Evolutionary conservation across 2,888 invertebrate genomes (phyloP).

Genomic region (Sericinus montela): DNA sequence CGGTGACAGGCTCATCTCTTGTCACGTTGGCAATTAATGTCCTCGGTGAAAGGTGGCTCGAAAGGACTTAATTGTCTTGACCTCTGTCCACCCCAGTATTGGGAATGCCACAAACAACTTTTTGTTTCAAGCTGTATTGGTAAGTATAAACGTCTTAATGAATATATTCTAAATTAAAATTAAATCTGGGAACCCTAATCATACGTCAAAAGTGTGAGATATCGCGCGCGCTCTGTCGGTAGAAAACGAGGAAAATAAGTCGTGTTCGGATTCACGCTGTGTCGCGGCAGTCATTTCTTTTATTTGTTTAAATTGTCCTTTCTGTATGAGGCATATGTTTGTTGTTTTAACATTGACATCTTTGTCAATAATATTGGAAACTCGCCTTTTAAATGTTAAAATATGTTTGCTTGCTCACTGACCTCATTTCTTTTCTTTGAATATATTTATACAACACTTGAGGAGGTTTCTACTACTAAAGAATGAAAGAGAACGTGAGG

Average conservation of each 20-base stretch:
- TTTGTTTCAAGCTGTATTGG: no score
- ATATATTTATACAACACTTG: no score
- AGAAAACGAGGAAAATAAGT: constrained; percentile 55
- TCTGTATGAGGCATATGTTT: constrained; percentile 26
- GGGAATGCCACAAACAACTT: no score
- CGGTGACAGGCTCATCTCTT: no score
- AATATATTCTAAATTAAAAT: background rate
- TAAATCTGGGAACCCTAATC: constrained; percentile 24
- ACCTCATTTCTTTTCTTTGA: constrained; percentile 4
- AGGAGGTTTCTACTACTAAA: no score
- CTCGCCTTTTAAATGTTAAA: constrained; percentile 20
- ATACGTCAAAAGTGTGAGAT: constrained; percentile 54
- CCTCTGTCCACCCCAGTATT: no score
- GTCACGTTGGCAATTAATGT: no score
- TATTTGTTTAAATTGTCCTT: constrained; percentile 50
- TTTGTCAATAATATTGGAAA: constrained; percentile 24
- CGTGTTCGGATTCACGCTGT: constrained; percentile 65
- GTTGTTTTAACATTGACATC: constrained; percentile 35
- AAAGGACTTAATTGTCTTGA: no score
- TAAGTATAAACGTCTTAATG: background rate
- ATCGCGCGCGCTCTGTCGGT: constrained; percentile 49
- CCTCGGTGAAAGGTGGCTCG: no score
- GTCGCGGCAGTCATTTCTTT: constrained; percentile 45
- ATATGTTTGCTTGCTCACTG: constrained; percentile 4
- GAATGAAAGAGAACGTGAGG: no score